Conservation (phyloP, 2,113 vertebrate genomes). For the Lampris incognitus region DNA sequence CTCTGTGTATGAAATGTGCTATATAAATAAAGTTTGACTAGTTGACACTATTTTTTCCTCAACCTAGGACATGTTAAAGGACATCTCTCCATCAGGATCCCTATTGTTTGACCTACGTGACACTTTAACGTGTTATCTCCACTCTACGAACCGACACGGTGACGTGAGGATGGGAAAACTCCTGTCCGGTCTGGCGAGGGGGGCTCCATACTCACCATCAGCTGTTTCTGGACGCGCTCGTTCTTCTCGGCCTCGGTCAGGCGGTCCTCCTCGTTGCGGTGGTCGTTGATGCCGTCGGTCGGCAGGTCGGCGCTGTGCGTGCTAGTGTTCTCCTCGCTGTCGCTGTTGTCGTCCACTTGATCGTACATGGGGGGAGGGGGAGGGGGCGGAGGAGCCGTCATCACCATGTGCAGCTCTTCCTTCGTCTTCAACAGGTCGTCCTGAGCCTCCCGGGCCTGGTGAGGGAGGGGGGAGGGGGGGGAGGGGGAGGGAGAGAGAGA, state of each 20-base stretch:
- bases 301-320: slow-evolving; percentile 91
- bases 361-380: slow-evolving; percentile 86
- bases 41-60: too few relatives aligned
- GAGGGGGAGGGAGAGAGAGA: not conserved
- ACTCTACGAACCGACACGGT: too few relatives aligned
- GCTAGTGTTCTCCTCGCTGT: slow-evolving; percentile 85
- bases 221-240: slow-evolving; percentile 91
- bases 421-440: slow-evolving; percentile 90
- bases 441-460: slow-evolving; percentile 90
- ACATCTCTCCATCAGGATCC: too few relatives aligned
- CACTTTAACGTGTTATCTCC: too few relatives aligned
- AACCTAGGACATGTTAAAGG: too few relatives aligned
- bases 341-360: slow-evolving; percentile 83
- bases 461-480: not conserved
- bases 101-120: too few relatives aligned
- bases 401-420: slow-evolving; percentile 90
- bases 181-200: too few relatives aligned
- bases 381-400: slow-evolving; percentile 84
- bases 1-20: too few relatives aligned
- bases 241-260: slow-evolving; percentile 95
- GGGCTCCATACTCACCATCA: slow-evolving; percentile 83
- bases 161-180: too few relatives aligned
- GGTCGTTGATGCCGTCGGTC: slow-evolving; percentile 85
- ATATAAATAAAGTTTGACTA: too few relatives aligned
- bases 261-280: slow-evolving; percentile 91